Evolutionary conservation across 2,888 invertebrate genomes (phyloP), one percentile per base, ranked within the genome.

Genomic region (Julus scandinavius): DNA sequence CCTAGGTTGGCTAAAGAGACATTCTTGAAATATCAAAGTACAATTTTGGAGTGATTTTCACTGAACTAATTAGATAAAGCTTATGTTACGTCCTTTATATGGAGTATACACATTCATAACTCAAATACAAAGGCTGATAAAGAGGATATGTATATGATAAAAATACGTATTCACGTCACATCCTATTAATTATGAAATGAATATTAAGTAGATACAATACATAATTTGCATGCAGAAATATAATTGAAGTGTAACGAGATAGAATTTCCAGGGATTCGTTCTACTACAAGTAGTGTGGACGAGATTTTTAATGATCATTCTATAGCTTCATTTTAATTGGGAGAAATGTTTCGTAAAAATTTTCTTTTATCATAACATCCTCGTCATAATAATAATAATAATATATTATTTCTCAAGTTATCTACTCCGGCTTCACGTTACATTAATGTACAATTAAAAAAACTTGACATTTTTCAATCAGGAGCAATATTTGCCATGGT

Each of bases 21-120:
- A 58, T 58, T 58, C n/a, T n/a, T 58, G 58, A n/a, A 58, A 58
- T 58, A 58, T 58, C 58, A 17, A 13, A 17, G 58, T n/a, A 58
- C 58, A 58, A 58, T 58, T n/a, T 58, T 58, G 58, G 58, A 58
- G n/a, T 58, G 58, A 58, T 58, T 58, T 58, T 58, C 58, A 58
- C 58, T n/a, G n/a, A 58, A 58, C 58, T 58, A 58, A 58, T 58
- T 58, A 58, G 58, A 58, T 58, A 58, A n/a, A 58, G 58, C 58
- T 58, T 58, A 58, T 58, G 58, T 58, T 58, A 17, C 58, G 58
- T 58, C 58, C 58, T 58, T 5, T 17, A 17, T 58, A 58, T 29
- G 29, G 29, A 0, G 29, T 29, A 29, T 29, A 29, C 29, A 58
- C 13, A 58, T 13, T 13, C 50, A 50, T 5, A 6, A 4, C n/a